Conservation (phyloP, 2,888 invertebrate species). For the Cataglyphis cursor region DNA sequence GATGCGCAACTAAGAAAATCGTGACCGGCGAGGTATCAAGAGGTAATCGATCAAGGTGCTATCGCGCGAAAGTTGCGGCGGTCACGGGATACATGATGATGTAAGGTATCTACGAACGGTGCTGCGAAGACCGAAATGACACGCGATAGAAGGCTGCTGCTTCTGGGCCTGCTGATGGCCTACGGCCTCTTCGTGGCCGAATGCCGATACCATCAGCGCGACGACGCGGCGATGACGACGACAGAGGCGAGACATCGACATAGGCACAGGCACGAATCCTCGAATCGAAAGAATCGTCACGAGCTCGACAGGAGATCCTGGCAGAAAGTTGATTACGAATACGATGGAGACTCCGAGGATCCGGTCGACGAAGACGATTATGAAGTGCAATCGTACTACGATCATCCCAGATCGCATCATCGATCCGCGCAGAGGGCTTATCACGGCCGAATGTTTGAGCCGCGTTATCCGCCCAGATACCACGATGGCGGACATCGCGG, state of each 20-base stretch:
- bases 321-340: conserved; percentile 73
- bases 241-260: conserved; percentile 78
- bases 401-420: conserved; percentile 55
- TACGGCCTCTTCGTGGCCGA: conserved; percentile 69
- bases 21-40: conserved; percentile 41
- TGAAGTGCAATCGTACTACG: conserved; percentile 59
- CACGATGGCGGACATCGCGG: conserved; percentile 50
- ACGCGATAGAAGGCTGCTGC: conserved; percentile 73
- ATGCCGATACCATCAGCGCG: conserved; percentile 74
- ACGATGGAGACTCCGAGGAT: conserved; percentile 69
- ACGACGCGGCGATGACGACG: conserved; percentile 55
- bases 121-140: conserved; percentile 74
- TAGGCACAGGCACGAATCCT: conserved; percentile 81
- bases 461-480: conserved; percentile 62
- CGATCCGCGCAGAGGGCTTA: conserved; percentile 36
- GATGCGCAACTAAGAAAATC: conserved; percentile 23
- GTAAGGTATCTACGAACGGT: conserved; percentile 67
- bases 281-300: conserved; percentile 64
- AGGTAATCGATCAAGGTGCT: conserved; percentile 29
- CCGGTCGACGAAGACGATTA: conserved; percentile 67
- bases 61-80: conserved; percentile 21
- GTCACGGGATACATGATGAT: conserved; percentile 68
- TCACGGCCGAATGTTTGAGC: conserved; percentile 57
- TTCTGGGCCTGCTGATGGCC: conserved; percentile 73
- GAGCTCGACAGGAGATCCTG: conserved; percentile 61